Percentiles rank a stretch among this genome's conserved stretches.
phyloP scores from a whole-genome alignment of 35 echinoderm and acorn worm species.

The Ptychodera flava region DNA sequence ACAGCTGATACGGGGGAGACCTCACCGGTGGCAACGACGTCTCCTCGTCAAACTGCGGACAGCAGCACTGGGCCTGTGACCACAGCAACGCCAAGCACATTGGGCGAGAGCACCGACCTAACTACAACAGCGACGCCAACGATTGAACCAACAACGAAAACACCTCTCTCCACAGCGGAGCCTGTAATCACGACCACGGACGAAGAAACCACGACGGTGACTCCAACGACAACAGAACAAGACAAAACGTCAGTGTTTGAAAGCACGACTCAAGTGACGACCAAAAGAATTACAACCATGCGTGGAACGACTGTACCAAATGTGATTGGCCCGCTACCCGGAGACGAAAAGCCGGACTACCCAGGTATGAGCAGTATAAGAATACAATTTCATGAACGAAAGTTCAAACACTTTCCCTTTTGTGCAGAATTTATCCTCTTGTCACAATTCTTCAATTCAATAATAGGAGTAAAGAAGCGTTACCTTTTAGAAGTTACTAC shows the following conservation, averaged over 20 bases:
- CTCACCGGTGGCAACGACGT: neutral
- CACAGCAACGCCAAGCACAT: neutral
- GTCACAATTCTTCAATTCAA: too few relatives aligned
- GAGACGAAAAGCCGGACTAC: neutral
- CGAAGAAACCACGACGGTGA: too few relatives aligned
- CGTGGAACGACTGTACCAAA: neutral
- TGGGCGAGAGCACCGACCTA: neutral
- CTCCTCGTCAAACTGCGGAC: neutral
- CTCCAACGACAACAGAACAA: neutral
- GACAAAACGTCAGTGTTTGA: neutral
- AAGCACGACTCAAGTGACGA: neutral
- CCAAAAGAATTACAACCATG: neutral
- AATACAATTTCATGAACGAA: too few relatives aligned
- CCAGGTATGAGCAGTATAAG: too few relatives aligned
- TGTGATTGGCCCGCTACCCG: neutral
- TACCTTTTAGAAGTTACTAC: too few relatives aligned
- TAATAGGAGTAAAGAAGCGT: too few relatives aligned
- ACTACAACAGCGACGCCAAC: neutral
- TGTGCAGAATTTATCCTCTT: too few relatives aligned
- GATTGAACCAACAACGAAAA: neutral
- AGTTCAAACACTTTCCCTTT: too few relatives aligned
- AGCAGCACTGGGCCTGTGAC: neutral
- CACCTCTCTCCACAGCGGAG: neutral
- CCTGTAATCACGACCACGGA: neutral
- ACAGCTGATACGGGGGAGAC: neutral